Evolutionary conservation across 1,140 invertebrate species (phyloP).

Genomic region (Panulirus ornatus): DNA sequence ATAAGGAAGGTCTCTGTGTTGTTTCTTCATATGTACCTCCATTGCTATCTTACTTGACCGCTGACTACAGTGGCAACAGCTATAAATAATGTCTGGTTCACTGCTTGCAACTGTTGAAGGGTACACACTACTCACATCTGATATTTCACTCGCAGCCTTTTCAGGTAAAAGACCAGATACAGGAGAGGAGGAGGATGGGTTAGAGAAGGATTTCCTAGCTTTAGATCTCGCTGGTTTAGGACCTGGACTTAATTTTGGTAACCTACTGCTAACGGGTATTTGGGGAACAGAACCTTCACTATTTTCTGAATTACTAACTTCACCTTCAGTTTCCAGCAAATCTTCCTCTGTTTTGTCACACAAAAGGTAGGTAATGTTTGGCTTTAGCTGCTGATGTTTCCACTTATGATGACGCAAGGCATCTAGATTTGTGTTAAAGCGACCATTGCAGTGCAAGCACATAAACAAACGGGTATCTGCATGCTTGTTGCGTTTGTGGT

Average conservation of each 20-base stretch:
- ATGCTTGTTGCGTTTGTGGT: slow-evolving; percentile 66
- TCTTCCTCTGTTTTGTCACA: slow-evolving; percentile 4
- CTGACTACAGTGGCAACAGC: slow-evolving; percentile 73
- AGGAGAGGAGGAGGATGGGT: background rate
- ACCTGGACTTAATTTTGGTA: background rate
- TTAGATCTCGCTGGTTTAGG: slow-evolving; percentile 33
- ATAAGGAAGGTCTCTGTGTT: slow-evolving; percentile 71
- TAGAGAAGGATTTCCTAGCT: slow-evolving; percentile 47
- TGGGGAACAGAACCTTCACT: background rate
- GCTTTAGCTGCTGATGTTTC: slow-evolving; percentile 43
- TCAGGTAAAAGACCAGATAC: background rate
- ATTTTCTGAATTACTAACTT: background rate
- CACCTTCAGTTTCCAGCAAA: background rate
- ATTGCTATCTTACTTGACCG: slow-evolving; percentile 49
- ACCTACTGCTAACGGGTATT: background rate
- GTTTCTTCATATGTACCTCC: slow-evolving; percentile 70
- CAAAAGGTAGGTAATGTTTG: slow-evolving; percentile 47
- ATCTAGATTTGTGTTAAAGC: slow-evolving; percentile 53
- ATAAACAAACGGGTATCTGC: slow-evolving; percentile 57
- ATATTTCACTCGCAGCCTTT: background rate
- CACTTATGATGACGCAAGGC: slow-evolving; percentile 64
- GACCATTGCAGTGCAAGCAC: slow-evolving; percentile 64
- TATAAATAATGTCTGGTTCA: slow-evolving; percentile 43
- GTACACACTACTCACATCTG: background rate
- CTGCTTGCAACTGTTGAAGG: background rate